Base-by-base conservation (phyloP, 2,888 invertebrate genomes). In the Nemurella pictetii region DNA sequence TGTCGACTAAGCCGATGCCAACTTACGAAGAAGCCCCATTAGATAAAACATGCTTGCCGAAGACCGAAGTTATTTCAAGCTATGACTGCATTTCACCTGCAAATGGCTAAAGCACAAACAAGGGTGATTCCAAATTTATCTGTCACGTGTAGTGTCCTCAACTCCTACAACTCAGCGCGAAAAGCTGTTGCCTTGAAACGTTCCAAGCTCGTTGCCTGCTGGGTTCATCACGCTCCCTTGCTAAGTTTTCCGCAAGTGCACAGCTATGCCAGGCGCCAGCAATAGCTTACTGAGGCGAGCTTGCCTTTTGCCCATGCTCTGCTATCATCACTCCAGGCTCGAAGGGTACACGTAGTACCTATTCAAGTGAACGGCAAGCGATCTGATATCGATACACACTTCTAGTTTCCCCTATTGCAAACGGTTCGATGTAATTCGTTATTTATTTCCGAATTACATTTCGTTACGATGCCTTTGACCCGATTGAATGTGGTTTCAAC, bases 361-460 rank as follows among this genome's bases (percentile, higher is more conserved):
- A 32, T 32, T 5, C 32, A 32, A 32, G 55, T 55, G 55, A 55
- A 55, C 55, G 20, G 55, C 55, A 55, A 55, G 55, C 55, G 20
- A 55, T 55, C 55, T 12, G 55, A 7, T 20, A 20, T 20, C 55
- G 55, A 55, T 7, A 55, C 55, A 55, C 55, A n/a, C n/a, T n/a
- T n/a, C n/a, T n/a, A n/a, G 55, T 55, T 55, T 55, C 55, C 55
- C 55, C 20, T 55, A 55, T 55, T 55, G 55, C 55, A 55, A 20
- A 55, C 20, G 55, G 75, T 9, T 75, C 75, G 75, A 75, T 75
- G 20, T 75, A 26, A 27, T 75, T 75, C 75, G 20, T 26, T 26
- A 75, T 75, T 75, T 75, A 75, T 75, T 75, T 75, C 28, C 75
- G 75, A 75, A 27, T 75, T 75, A 28, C 28, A 75, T 28, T 55